A percentile compares a stretch with the other conserved stretches of the same genome.
These are phyloP conservation scores for Equus quagga DNA, from an alignment of 2,113 vertebrate genomes.

Conservation along the genomic window DNA sequence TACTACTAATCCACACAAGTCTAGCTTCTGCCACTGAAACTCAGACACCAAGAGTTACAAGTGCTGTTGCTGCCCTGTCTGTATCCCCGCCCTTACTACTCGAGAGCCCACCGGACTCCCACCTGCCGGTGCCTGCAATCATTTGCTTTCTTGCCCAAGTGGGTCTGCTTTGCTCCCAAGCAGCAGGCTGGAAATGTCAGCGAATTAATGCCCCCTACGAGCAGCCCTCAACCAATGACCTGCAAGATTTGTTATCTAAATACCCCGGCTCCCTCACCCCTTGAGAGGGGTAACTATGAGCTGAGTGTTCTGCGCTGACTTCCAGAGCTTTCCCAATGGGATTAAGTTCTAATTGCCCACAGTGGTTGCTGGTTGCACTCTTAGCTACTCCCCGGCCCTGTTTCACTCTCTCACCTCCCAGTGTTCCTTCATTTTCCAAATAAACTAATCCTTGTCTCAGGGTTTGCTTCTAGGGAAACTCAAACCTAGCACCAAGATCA, in stretches of 20 bases:
- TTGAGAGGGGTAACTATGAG: neutral
- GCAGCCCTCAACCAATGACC: neutral
- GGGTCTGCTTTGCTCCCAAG: neutral
- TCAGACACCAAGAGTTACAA: neutral
- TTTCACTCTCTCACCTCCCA: neutral
- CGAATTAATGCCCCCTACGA: neutral
- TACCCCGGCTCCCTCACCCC: neutral
- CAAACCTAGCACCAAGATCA: neutral
- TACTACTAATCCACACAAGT: neutral
- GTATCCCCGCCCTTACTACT: neutral
- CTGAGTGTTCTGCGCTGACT: neutral
- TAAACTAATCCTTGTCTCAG: slow-evolving; percentile 20
- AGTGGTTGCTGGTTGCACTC: neutral
- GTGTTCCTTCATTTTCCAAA: slow-evolving; percentile 22
- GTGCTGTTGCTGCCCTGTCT: neutral
- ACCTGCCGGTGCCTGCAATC: neutral
- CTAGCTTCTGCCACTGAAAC: neutral
- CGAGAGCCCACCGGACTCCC: neutral
- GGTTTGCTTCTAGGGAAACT: slow-evolving; percentile 3
- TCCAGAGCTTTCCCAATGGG: neutral
- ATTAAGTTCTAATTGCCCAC: neutral
- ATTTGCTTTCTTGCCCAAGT: neutral
- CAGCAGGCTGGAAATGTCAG: slow-evolving; percentile 19
- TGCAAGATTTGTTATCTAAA: neutral
- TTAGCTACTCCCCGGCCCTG: neutral